These are phyloP conservation scores for Mormyrus proboscirostris DNA, from an alignment of 2,797 vertebrate species.

Conservation along the genomic window DNA sequence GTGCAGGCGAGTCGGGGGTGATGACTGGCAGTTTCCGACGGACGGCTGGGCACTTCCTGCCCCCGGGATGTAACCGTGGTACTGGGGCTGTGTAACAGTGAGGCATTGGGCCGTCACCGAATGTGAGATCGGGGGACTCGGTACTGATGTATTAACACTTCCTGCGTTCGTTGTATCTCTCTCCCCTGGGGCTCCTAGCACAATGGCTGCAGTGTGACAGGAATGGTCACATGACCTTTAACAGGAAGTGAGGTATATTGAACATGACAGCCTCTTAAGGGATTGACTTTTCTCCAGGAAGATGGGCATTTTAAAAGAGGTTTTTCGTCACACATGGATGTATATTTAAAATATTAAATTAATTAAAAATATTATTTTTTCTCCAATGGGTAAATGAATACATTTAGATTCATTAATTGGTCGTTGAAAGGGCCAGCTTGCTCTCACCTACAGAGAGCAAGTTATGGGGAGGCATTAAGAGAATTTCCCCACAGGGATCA, in stretches of 20 bases:
- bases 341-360: background rate
- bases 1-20: no score
- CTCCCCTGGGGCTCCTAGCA: conserved; percentile 26
- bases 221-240: conserved; percentile 41
- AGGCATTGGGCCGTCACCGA: background rate
- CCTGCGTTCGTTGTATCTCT: background rate
- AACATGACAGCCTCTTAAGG: background rate
- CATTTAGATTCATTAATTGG: background rate
- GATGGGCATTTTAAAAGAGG: background rate
- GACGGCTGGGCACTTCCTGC: background rate
- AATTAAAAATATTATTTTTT: background rate
- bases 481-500: background rate
- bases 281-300: background rate
- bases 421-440: background rate
- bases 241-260: conserved; percentile 44
- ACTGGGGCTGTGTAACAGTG: background rate
- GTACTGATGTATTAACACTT: background rate
- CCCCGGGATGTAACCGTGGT: no score
- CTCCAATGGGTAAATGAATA: background rate
- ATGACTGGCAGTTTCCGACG: background rate
- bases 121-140: background rate
- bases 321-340: background rate
- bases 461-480: background rate
- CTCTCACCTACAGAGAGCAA: background rate
- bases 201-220: background rate